Evolutionary conservation across 1,140 invertebrate genomes (phyloP), one percentile per base, ranked within the genome.

Genomic region (Ceratina australensis): DNA sequence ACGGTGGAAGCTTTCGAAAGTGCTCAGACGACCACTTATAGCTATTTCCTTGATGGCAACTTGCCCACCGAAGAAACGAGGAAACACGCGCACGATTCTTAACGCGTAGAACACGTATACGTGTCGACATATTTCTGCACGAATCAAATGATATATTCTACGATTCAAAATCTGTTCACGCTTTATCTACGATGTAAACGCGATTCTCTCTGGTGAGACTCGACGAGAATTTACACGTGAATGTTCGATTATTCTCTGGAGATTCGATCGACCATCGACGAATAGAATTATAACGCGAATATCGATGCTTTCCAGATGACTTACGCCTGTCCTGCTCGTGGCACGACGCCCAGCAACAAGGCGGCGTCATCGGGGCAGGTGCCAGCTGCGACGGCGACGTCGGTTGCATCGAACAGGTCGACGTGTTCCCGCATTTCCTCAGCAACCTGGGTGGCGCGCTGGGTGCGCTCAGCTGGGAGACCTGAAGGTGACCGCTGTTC

Each of bases 401-500:
- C 75, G 86, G 82, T 60, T 88, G 84, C 79, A 83, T 78, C 26
- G 72, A 63, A 20, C 72, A 82, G n/a, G 63, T 78, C 67, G 68
- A 69, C 15, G 71, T 65, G 15, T 72, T 76, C 72, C 87, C 89
- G 83, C 90, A 92, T 83, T 92, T 92, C 28, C 91, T 80, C 57
- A 91, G 82, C 47, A 92, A 74, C 74, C 91, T 83, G 12, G 89
- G 89, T 22, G 91, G 89, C 26, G 91, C 90, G 7, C 89, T 86
- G 0, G 93, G 90, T 4, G 93, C 93, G 65, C 91, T 92, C 26
- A 94, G 89, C 72, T 91, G 90, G 18, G 91, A 92, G 0, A 92
- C 91, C 79, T 92, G 91, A 28, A 92, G 87, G 75, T 94, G 93
- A 8, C 93, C 92, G 67, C 93, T 92, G 79, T 93, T 93, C 84